These are phyloP conservation scores for Tetragonula carbonaria DNA, from an alignment of 2,888 invertebrate genomes.

Conservation along the genomic window DNA sequence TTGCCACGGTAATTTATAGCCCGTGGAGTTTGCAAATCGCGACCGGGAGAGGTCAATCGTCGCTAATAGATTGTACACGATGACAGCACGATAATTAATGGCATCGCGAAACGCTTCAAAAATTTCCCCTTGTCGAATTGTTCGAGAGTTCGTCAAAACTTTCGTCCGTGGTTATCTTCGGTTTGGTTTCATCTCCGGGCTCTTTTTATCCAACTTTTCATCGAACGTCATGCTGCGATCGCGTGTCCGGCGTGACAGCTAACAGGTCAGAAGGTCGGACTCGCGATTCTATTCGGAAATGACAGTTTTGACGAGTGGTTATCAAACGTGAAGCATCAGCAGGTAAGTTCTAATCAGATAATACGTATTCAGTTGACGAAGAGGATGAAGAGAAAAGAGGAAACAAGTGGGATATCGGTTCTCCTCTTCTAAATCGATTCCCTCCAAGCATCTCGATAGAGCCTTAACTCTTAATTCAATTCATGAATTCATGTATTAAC, in stretches of 20 bases:
- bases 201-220: not conserved
- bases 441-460: not conserved
- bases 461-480: not conserved
- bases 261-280: conserved; percentile 24
- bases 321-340: not conserved
- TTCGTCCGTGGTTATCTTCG: not conserved
- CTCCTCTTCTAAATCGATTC: not conserved
- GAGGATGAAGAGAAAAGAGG: not conserved
- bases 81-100: not conserved
- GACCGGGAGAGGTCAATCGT: not conserved
- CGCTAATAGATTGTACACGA: not conserved
- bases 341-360: not conserved
- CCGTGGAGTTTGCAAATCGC: too few species aligned
- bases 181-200: not conserved
- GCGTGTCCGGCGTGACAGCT: not conserved
- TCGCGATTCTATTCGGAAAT: not conserved
- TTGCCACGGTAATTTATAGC: too few species aligned
- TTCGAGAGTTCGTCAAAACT: not conserved
- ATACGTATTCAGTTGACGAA: conserved; percentile 18
- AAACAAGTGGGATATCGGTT: not conserved
- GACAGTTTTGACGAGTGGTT: conserved; percentile 23
- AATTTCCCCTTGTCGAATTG: not conserved
- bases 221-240: not conserved
- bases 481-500: not conserved
- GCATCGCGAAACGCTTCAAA: not conserved